Conservation (phyloP, 2,797 vertebrate genomes). For the Neostethus bicornis region DNA sequence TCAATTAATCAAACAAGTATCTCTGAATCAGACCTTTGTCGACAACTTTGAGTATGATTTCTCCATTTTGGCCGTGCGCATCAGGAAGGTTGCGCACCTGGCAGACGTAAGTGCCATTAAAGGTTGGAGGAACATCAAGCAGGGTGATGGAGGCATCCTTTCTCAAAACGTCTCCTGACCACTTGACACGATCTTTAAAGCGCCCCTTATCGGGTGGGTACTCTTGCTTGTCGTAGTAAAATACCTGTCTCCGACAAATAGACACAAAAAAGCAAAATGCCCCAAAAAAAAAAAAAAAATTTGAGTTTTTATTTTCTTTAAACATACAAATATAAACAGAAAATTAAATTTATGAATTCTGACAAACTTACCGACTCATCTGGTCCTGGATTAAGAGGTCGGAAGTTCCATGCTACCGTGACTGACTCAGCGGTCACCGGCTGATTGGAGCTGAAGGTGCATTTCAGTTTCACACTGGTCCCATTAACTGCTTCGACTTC, state of each 20-base stretch:
- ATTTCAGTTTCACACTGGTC: slow-evolving; percentile 85
- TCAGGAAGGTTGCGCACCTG: slow-evolving; percentile 89
- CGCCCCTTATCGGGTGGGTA: slow-evolving; percentile 68
- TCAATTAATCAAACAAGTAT: too few species aligned
- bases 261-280: background rate
- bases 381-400: slow-evolving; percentile 61
- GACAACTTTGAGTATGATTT: slow-evolving; percentile 84
- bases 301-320: background rate
- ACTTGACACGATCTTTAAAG: slow-evolving; percentile 83
- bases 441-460: slow-evolving; percentile 84
- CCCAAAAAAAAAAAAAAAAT: background rate
- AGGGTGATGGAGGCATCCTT: slow-evolving; percentile 86
- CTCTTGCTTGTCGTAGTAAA: slow-evolving; percentile 80
- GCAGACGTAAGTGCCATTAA: slow-evolving; percentile 92
- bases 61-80: slow-evolving; percentile 81
- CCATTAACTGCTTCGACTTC: slow-evolving; percentile 86
- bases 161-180: slow-evolving; percentile 85
- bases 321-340: background rate
- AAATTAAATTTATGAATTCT: too few species aligned
- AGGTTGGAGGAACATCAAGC: slow-evolving; percentile 80
- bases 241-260: slow-evolving; percentile 77
- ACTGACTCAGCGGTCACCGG: slow-evolving; percentile 52
- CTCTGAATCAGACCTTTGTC: slow-evolving; percentile 66
- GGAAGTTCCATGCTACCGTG: slow-evolving; percentile 87
- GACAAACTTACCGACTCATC: slow-evolving; percentile 86